A percentile compares a stretch with the other conserved stretches of the same genome.
These are phyloP conservation scores for Acanthosepion lycidas DNA, from an alignment of 2,888 invertebrate species.

Conservation along the genomic window DNA sequence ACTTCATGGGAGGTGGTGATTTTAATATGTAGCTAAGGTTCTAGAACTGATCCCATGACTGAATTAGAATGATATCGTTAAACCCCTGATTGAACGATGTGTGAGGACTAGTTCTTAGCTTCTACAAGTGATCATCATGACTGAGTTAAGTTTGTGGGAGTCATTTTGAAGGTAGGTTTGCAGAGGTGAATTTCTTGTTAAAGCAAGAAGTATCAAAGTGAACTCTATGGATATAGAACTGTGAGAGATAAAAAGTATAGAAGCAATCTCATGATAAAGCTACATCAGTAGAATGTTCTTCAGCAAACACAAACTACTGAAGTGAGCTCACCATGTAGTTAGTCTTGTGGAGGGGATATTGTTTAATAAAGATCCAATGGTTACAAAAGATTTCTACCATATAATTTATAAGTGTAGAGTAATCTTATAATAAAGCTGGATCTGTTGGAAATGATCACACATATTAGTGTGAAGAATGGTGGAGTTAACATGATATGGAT, in stretches of 20 bases:
- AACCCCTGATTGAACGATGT: background rate
- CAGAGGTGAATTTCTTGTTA: background rate
- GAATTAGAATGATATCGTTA: background rate
- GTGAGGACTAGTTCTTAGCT: background rate
- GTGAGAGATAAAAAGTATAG: background rate
- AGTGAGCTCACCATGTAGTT: no score
- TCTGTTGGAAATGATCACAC: no score
- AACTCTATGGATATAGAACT: background rate
- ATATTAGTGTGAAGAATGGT: no score
- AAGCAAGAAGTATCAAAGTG: no score
- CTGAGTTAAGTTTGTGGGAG: background rate
- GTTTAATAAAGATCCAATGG: no score
- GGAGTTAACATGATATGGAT: no score
- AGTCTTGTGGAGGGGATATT: no score
- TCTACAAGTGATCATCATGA: background rate
- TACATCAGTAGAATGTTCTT: background rate
- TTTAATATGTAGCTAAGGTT: no score
- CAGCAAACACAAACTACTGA: no score
- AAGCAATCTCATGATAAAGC: background rate
- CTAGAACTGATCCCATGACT: background rate
- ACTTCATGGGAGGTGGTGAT: slow-evolving; percentile 9
- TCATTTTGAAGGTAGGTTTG: background rate
- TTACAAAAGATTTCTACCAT: no score
- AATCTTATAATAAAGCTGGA: no score
- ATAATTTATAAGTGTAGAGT: no score